These are phyloP conservation scores for Rhabdornis inornatus DNA, from an alignment of 2,113 vertebrate genomes.

Conservation along the genomic window DNA sequence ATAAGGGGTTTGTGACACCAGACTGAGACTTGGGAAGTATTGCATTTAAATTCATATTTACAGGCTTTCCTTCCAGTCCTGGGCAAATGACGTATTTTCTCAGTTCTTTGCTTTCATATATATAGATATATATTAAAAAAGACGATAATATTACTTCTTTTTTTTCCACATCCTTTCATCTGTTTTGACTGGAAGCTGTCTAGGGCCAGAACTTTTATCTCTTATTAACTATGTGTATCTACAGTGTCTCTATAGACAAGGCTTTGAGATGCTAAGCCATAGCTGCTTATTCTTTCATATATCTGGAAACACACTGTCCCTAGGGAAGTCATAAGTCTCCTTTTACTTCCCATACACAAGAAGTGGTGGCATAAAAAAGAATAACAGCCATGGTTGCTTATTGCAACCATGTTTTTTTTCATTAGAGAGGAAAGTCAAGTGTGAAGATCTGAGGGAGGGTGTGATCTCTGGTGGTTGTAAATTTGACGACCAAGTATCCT, in stretches of 20 bases:
- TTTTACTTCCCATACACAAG: background rate
- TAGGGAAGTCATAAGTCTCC: background rate
- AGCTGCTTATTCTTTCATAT: background rate
- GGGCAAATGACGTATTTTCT: constrained; percentile 4
- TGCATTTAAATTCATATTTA: background rate
- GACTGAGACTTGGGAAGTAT: background rate
- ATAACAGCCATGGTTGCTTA: background rate
- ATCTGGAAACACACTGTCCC: background rate
- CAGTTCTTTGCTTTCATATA: background rate
- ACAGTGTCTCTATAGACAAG: background rate
- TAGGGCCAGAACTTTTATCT: background rate
- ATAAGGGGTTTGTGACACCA: background rate
- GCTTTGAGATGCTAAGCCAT: background rate
- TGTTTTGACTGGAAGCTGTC: constrained; percentile 23
- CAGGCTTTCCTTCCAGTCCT: background rate
- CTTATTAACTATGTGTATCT: background rate
- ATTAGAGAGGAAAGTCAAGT: background rate
- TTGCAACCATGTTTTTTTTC: background rate
- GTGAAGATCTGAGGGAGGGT: background rate
- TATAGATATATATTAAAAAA: background rate
- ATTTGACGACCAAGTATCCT: background rate
- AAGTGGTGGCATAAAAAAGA: background rate
- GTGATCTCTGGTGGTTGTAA: background rate
- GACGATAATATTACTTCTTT: background rate
- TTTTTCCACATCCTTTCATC: background rate